Evolutionary conservation across 2,888 invertebrate species (phyloP), one percentile per base, ranked within the genome.

Genomic region (Amiota mariae): DNA sequence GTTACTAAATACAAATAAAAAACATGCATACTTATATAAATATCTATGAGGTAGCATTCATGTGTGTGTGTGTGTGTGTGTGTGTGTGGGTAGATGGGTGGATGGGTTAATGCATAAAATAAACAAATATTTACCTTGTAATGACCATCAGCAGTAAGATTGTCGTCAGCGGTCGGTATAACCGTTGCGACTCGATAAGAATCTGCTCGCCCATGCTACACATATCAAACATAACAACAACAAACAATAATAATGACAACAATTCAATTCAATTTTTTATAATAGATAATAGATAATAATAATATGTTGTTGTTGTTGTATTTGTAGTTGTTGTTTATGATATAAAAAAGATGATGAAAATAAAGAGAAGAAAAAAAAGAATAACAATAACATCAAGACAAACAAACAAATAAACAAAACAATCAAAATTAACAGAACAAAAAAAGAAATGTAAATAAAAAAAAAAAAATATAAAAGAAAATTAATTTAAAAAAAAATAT

Each of bases 111-210:
- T 49, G 49, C 51, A 64, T 64, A 20, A 51, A 20, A 68, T 6
- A 68, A 68, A 72, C 75, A 77, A 36, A 59, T 78, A 78, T 81
- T 87, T 90, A 97, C 96, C 96, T 97, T 97, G 90, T 93, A 94
- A 93, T 95, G 95, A 91, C 97, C 97, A 92, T 97, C 96, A 87
- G 97, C 96, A 83, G 97, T 97, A 93, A 95, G 95, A 94, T 97
- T 97, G 94, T 97, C 98, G 91, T 97, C 97, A 93, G 95, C 94
- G 92, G 95, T 92, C 91, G 94, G 93, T 86, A 96, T 95, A 91
- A 97, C 95, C 90, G 98, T 98, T 87, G 98, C 98, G 93, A 96
- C 96, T 91, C 98, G 95, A 93, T 98, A 98, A 91, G 98, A 98
- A 93, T 98, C 98, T 91, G 96, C 94, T 90, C 97, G 95, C 92